A percentile compares a stretch with the other conserved stretches of the same genome.
Evolutionary conservation across 2,888 invertebrate genomes (phyloP).

Genomic region (Thalpophila matura): DNA sequence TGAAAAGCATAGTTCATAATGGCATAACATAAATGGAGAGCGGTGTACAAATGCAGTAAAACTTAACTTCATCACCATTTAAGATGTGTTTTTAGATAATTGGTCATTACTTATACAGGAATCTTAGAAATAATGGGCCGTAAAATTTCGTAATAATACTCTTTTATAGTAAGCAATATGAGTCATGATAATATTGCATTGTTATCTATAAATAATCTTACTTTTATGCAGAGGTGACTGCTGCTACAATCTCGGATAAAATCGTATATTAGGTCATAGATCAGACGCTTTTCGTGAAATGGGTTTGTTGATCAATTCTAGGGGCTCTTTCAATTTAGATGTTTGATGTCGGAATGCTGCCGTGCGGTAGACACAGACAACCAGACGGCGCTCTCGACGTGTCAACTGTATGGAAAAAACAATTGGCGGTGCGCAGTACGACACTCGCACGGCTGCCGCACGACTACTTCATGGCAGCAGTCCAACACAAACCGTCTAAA

Average conservation of each 20-base stretch:
- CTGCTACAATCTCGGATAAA: not conserved
- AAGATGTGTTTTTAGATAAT: constrained; percentile 28
- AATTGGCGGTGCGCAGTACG: no score
- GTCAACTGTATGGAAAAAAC: no score
- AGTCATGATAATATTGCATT: not conserved
- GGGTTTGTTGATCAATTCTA: not conserved
- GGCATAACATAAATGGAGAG: constrained; percentile 4
- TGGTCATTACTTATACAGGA: constrained; percentile 3
- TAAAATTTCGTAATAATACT: constrained; percentile 8
- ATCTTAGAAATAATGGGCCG: not conserved
- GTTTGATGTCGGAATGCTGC: no score
- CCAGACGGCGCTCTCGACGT: no score
- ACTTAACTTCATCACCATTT: constrained; percentile 5
- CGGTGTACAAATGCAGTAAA: constrained; percentile 28
- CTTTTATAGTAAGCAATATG: not conserved
- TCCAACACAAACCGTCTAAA: no score
- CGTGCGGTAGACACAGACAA: no score
- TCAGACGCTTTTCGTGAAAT: no score
- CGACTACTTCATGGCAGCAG: no score
- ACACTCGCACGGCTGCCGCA: no score
- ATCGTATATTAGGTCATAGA: not conserved
- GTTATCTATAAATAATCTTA: not conserved
- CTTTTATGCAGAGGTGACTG: not conserved
- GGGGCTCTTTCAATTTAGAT: no score
- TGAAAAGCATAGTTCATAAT: constrained; percentile 16